phyloP scores from a whole-genome alignment of 2,113 vertebrate species.

The Apodemus speciosus region DNA sequence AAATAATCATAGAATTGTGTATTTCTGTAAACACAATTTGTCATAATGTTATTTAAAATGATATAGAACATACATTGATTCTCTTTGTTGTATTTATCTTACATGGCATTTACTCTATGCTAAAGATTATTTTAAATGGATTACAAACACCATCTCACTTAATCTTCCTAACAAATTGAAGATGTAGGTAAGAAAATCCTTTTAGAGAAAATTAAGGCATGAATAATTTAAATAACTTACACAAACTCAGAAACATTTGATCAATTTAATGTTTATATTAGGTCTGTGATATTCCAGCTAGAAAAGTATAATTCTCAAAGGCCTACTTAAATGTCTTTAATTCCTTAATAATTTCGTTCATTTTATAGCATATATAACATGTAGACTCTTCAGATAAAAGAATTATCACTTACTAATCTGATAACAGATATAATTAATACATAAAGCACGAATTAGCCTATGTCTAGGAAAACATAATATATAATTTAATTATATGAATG shows the following conservation, averaged over 20 bases:
- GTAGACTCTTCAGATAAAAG: not conserved
- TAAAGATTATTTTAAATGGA: constrained; percentile 31
- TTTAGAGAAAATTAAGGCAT: constrained; percentile 31
- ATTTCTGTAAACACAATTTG: constrained; percentile 32
- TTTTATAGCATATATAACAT: constrained; percentile 23
- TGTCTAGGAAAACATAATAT: not conserved
- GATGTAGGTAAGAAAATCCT: not conserved
- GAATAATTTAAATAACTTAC: constrained; percentile 33
- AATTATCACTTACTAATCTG: constrained; percentile 37
- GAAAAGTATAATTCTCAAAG: constrained; percentile 30
- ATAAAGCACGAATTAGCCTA: constrained; percentile 22
- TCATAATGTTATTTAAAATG: constrained; percentile 10
- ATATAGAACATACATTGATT: not conserved
- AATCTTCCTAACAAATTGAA: constrained; percentile 22
- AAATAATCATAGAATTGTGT: constrained; percentile 8
- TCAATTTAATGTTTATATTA: constrained; percentile 34
- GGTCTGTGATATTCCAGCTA: not conserved
- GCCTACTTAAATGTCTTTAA: constrained; percentile 28
- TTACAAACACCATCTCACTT: constrained; percentile 52
- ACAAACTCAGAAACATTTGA: constrained; percentile 47
- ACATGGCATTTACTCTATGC: not conserved
- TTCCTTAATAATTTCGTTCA: constrained; percentile 5
- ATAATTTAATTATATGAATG: constrained; percentile 30
- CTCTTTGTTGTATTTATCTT: not conserved
- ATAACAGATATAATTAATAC: not conserved